Conservation (phyloP, 2,888 invertebrate species). For the Empis livida region DNA sequence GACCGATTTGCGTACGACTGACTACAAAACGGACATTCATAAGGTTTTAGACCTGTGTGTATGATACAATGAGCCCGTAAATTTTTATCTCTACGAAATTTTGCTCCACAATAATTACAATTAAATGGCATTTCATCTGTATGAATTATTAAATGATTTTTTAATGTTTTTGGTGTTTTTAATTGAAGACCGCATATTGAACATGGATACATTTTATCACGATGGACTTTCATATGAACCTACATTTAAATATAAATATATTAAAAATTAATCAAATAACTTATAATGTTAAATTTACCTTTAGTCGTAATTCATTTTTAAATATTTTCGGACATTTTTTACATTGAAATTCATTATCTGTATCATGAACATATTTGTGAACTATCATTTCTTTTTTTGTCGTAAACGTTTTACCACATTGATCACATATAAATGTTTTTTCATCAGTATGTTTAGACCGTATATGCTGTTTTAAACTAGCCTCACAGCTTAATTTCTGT, state of each 20-base stretch:
- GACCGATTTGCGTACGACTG: constrained; percentile 22
- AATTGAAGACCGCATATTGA: constrained; percentile 32
- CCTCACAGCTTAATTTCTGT: too few species aligned
- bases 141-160: constrained; percentile 36
- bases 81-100: constrained; percentile 33
- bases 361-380: constrained; percentile 38
- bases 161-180: constrained; percentile 36
- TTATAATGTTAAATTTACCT: too few species aligned
- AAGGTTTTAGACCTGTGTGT: constrained; percentile 8
- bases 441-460: too few species aligned
- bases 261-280: too few species aligned
- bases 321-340: constrained; percentile 30
- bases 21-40: constrained; percentile 33
- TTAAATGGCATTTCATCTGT: constrained; percentile 29
- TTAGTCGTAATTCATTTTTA: too few species aligned
- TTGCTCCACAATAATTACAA: constrained; percentile 29
- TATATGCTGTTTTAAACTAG: too few species aligned
- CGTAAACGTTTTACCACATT: too few species aligned
- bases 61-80: constrained; percentile 23
- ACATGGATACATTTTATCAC: constrained; percentile 33
- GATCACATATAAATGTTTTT: too few species aligned
- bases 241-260: constrained; percentile 8
- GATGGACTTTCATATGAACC: constrained; percentile 37
- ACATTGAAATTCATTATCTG: constrained; percentile 36
- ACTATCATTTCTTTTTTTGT: constrained; percentile 32